Evolutionary conservation across 1,140 invertebrate genomes (phyloP).

Genomic region (Drosophila nasuta): DNA sequence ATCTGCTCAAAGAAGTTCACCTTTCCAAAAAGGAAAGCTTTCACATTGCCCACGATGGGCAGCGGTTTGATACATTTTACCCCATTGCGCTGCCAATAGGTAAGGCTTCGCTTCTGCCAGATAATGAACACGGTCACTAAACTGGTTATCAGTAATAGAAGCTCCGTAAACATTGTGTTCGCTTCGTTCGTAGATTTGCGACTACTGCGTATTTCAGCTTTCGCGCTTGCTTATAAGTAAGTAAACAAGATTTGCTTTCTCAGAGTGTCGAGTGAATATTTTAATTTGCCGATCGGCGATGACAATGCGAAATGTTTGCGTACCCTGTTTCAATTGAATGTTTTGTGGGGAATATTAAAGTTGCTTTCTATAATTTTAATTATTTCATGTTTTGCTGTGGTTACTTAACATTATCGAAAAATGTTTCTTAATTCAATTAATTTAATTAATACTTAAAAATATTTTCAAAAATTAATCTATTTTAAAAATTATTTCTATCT

Average conservation of each 20-base stretch:
- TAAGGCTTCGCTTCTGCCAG: slow-evolving; percentile 48
- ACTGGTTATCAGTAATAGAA: slow-evolving; percentile 39
- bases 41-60: slow-evolving; percentile 75
- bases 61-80: slow-evolving; percentile 76
- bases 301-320: not conserved
- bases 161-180: slow-evolving; percentile 41
- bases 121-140: slow-evolving; percentile 46
- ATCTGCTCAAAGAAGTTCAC: slow-evolving; percentile 42
- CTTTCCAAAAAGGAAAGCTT: slow-evolving; percentile 34
- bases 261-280: not conserved
- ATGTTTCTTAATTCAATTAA: too few species aligned
- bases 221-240: not conserved
- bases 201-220: not conserved
- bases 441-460: too few species aligned
- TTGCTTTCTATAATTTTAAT: not conserved
- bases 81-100: slow-evolving; percentile 82
- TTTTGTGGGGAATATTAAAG: not conserved
- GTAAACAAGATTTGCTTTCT: not conserved
- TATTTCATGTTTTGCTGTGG: not conserved
- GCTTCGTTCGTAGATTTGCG: not conserved
- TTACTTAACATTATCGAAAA: too few species aligned
- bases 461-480: too few species aligned
- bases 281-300: slow-evolving; percentile 1
- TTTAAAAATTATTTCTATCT: too few species aligned
- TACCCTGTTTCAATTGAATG: not conserved